phyloP scores from a whole-genome alignment of 1,140 invertebrate genomes.

The Eriosoma lanigerum region DNA sequence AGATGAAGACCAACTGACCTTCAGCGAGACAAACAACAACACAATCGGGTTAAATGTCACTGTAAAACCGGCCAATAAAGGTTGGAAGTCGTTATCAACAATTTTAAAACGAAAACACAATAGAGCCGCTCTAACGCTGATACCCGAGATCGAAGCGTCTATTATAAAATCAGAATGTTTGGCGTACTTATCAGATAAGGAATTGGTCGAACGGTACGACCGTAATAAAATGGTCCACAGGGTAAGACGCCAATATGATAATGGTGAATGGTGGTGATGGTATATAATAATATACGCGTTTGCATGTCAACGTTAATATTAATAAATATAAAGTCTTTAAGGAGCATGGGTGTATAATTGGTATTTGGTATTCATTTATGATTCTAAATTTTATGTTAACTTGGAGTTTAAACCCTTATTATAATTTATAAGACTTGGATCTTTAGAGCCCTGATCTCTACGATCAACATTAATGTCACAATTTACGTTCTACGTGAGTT shows the following conservation, averaged over 20 bases:
- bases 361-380: background rate
- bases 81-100: constrained; percentile 19
- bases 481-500: no score
- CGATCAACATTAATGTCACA: no score
- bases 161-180: constrained; percentile 61
- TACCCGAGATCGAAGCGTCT: constrained; percentile 59
- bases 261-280: constrained; percentile 16
- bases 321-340: background rate
- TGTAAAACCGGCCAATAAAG: background rate
- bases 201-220: constrained; percentile 59
- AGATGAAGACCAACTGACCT: background rate
- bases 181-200: constrained; percentile 59
- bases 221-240: constrained; percentile 60
- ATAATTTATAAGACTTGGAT: no score
- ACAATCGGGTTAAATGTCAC: constrained; percentile 13
- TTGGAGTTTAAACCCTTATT: no score
- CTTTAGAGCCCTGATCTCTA: no score
- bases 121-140: constrained; percentile 33
- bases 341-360: background rate
- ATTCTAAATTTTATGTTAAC: no score
- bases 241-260: constrained; percentile 58
- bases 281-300: background rate
- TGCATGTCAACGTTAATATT: background rate
- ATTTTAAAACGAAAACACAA: constrained; percentile 43
- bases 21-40: constrained; percentile 30